phyloP scores from a whole-genome alignment of 2,113 vertebrate genomes.

The Varanus komodoensis region DNA sequence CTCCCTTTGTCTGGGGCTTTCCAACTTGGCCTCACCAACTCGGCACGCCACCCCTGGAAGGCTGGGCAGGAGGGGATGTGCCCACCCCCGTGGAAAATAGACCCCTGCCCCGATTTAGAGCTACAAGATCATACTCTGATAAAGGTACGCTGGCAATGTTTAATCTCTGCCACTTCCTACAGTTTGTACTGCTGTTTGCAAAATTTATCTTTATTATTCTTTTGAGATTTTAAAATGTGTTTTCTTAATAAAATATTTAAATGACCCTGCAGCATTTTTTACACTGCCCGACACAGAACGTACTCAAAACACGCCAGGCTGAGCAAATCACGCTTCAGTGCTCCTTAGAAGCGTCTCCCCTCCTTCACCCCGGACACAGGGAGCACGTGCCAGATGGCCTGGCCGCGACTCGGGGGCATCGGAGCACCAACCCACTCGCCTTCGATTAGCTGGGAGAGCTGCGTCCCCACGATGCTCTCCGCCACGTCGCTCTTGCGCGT shows the following conservation, averaged over 20 bases:
- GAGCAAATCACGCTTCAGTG: neutral
- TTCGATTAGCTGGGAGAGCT: slow-evolving; percentile 90
- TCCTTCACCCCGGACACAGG: too few relatives aligned
- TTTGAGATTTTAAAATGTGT: neutral
- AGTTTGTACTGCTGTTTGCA: neutral
- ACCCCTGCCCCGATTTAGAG: neutral
- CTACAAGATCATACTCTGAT: neutral
- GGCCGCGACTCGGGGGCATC: too few relatives aligned
- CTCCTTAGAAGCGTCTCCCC: neutral
- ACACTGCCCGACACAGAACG: neutral
- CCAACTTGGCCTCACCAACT: too few relatives aligned
- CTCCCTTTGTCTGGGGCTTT: too few relatives aligned
- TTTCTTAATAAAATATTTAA: neutral
- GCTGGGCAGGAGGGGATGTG: too few relatives aligned
- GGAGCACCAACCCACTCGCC: slow-evolving; percentile 74
- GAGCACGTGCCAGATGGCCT: neutral
- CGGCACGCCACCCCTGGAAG: too few relatives aligned
- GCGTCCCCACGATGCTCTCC: slow-evolving; percentile 86
- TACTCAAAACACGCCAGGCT: neutral
- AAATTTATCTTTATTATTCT: neutral
- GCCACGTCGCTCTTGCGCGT: slow-evolving; percentile 91
- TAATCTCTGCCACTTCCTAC: neutral
- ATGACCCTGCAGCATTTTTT: neutral
- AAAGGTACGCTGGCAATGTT: neutral
- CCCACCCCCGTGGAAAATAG: neutral